Conservation (phyloP, 2,888 invertebrate genomes). For the Pheosia tremula region DNA sequence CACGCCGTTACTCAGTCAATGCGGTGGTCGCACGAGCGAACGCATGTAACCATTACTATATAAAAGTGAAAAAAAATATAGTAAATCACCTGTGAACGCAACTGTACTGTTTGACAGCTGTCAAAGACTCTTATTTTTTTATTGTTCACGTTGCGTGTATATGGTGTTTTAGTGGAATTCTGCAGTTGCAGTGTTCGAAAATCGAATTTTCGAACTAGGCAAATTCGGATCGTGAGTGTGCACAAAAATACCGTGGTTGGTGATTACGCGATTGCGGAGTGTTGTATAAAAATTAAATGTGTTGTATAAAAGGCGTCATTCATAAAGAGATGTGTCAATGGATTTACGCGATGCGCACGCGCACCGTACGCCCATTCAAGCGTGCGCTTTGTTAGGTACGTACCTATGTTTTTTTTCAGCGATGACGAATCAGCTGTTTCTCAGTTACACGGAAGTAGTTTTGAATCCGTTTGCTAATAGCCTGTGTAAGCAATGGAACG, state of each 20-base stretch:
- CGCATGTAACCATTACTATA: slow-evolving; percentile 41
- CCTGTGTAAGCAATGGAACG: neutral
- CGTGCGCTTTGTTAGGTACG: slow-evolving; percentile 65
- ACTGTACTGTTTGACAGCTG: slow-evolving; percentile 49
- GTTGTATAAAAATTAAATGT: slow-evolving; percentile 26
- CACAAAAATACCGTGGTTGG: slow-evolving; percentile 8
- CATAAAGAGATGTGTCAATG: slow-evolving; percentile 77
- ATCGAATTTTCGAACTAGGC: neutral
- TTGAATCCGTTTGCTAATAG: slow-evolving; percentile 6
- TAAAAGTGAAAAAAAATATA: slow-evolving; percentile 49
- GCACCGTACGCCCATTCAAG: slow-evolving; percentile 63
- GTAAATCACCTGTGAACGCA: slow-evolving; percentile 42
- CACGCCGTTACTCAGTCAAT: slow-evolving; percentile 66
- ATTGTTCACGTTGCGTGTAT: neutral
- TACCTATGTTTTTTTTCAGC: slow-evolving; percentile 46
- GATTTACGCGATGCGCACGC: slow-evolving; percentile 62
- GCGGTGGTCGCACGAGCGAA: slow-evolving; percentile 60
- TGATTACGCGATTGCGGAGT: slow-evolving; percentile 37
- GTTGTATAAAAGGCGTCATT: slow-evolving; percentile 54
- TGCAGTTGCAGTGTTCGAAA: slow-evolving; percentile 1
- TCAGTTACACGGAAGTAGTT: slow-evolving; percentile 25
- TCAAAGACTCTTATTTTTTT: slow-evolving; percentile 22
- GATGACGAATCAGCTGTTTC: slow-evolving; percentile 51
- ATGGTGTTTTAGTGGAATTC: slow-evolving; percentile 13
- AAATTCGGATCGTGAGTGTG: slow-evolving; percentile 24